Percentiles rank a stretch among this genome's conserved stretches.
Conservation (phyloP, 1,140 invertebrate species). For the Drosophila dunni region DNA sequence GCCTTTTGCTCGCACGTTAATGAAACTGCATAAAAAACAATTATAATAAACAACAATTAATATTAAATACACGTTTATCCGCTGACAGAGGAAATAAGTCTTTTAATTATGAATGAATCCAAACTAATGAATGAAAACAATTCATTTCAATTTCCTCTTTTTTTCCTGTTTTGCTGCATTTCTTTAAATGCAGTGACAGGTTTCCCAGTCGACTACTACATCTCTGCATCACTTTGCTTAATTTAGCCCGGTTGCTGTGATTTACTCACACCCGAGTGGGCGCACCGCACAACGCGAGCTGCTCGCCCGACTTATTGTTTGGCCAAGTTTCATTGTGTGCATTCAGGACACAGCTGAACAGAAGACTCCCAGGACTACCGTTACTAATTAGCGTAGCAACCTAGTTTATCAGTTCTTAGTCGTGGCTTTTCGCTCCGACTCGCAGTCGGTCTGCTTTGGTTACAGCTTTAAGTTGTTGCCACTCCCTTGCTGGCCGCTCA, state of each 20-base stretch:
- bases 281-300: slow-evolving; percentile 21
- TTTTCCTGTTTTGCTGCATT: too few relatives aligned
- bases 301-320: slow-evolving; percentile 47
- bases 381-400: slow-evolving; percentile 77
- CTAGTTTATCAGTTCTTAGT: slow-evolving; percentile 79
- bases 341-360: slow-evolving; percentile 45
- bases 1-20: slow-evolving; percentile 4
- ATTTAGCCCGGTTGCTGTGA: slow-evolving; percentile 10
- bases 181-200: slow-evolving; percentile 7
- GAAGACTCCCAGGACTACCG: slow-evolving; percentile 63
- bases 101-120: slow-evolving; percentile 19
- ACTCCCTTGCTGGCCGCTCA: slow-evolving; percentile 14
- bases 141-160: not conserved
- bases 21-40: not conserved
- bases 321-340: slow-evolving; percentile 60
- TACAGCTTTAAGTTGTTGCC: slow-evolving; percentile 45
- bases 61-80: slow-evolving; percentile 14
- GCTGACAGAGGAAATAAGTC: slow-evolving; percentile 5
- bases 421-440: slow-evolving; percentile 39
- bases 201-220: slow-evolving; percentile 6
- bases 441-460: slow-evolving; percentile 39
- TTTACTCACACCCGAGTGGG: slow-evolving; percentile 26
- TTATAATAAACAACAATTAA: slow-evolving; percentile 14
- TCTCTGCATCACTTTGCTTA: not conserved
- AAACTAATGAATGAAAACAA: slow-evolving; percentile 21